These are phyloP conservation scores for Drosophila pachea DNA, from an alignment of 1,140 invertebrate genomes.

Conservation along the genomic window DNA sequence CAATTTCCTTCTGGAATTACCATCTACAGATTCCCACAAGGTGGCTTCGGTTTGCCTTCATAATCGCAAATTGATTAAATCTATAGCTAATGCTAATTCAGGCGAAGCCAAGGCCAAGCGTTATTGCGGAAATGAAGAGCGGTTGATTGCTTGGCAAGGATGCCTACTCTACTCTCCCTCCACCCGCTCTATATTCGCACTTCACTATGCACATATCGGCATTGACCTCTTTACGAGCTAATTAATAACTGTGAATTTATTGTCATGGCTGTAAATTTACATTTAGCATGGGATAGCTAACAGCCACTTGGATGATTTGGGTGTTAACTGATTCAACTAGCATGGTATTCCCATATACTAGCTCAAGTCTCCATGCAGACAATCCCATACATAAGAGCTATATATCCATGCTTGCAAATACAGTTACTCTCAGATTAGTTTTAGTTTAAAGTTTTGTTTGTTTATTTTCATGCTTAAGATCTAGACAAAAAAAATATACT, in stretches of 20 bases:
- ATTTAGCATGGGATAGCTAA: constrained; percentile 5
- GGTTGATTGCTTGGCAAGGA: too few relatives aligned
- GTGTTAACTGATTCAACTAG: background rate
- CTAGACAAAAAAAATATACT: constrained; percentile 48
- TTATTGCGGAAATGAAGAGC: too few relatives aligned
- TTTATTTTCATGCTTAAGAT: constrained; percentile 21
- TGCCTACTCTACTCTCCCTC: too few relatives aligned
- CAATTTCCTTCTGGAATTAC: too few relatives aligned
- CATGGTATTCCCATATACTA: too few relatives aligned
- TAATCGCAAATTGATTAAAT: background rate
- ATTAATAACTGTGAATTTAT: constrained; percentile 6
- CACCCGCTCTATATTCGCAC: background rate
- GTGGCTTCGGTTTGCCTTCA: background rate
- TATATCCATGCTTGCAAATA: background rate
- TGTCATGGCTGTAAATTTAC: constrained; percentile 3
- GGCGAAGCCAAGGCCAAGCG: too few relatives aligned
- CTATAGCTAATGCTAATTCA: background rate
- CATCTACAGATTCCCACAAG: too few relatives aligned
- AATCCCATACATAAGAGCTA: too few relatives aligned
- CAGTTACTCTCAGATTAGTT: constrained; percentile 9
- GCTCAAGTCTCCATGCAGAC: background rate
- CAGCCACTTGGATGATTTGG: background rate
- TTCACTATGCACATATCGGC: background rate
- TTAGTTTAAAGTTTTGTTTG: constrained; percentile 24
- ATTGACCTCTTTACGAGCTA: constrained; percentile 10